phyloP scores from a whole-genome alignment of 2,113 vertebrate species.

The Apteryx owenii region DNA sequence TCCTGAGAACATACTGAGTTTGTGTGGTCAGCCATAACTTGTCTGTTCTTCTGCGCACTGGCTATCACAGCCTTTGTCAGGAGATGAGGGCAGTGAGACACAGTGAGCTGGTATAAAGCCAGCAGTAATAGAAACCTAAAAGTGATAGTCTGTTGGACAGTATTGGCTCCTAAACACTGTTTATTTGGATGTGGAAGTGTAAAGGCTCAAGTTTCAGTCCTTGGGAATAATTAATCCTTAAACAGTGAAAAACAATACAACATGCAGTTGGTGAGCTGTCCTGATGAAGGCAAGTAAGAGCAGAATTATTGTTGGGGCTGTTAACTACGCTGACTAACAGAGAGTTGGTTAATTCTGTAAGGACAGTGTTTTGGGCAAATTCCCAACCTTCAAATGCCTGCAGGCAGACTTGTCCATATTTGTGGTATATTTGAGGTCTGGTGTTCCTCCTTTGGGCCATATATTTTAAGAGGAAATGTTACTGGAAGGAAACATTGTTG shows the following conservation, averaged over 20 bases:
- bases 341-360: conserved; percentile 28
- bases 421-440: conserved; percentile 39
- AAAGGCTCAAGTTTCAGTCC: not conserved
- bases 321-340: conserved; percentile 12
- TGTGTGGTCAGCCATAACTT: not conserved
- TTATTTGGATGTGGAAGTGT: not conserved
- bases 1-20: not conserved
- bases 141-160: not conserved
- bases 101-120: not conserved
- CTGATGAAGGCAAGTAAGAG: not conserved
- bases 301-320: not conserved
- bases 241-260: not conserved
- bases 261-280: not conserved
- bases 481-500: conserved; percentile 31
- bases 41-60: not conserved
- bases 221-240: not conserved
- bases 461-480: conserved; percentile 48
- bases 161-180: not conserved
- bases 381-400: conserved; percentile 34
- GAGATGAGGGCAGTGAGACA: not conserved
- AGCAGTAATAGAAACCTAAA: not conserved
- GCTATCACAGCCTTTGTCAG: not conserved
- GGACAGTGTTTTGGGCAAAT: conserved; percentile 30
- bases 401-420: conserved; percentile 40
- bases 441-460: conserved; percentile 11